Percentiles rank a stretch among this genome's conserved stretches.
phyloP scores from a whole-genome alignment of 2,888 invertebrate species.

The Bibio marci region DNA sequence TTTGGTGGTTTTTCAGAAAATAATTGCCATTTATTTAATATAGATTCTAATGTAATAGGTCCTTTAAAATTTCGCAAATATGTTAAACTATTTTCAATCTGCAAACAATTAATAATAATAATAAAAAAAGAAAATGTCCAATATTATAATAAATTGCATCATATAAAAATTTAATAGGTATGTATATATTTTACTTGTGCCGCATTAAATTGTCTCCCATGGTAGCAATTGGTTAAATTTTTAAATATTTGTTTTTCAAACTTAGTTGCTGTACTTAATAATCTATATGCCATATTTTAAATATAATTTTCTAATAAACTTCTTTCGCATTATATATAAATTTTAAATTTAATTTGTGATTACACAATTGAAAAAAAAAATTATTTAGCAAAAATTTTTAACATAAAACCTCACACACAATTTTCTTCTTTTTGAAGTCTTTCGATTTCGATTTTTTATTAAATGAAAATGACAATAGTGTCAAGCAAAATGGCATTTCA shows the following conservation, averaged over 20 bases:
- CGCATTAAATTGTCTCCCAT: not conserved
- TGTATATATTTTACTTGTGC: not conserved
- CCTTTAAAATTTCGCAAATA: constrained; percentile 26
- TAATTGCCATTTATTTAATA: constrained; percentile 41
- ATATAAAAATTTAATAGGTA: not conserved
- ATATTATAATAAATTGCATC: not conserved
- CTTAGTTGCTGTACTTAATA: constrained; percentile 33
- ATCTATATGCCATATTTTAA: constrained; percentile 35
- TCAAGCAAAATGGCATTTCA: too few species aligned
- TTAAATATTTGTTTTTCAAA: constrained; percentile 25
- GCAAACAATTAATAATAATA: constrained; percentile 7
- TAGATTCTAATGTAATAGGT: constrained; percentile 36
- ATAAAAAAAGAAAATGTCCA: not conserved
- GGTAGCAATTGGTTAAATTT: too few species aligned
- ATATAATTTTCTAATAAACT: not conserved
- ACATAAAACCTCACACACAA: too few species aligned
- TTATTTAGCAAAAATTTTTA: too few species aligned
- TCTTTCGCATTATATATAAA: not conserved
- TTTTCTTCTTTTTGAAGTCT: too few species aligned
- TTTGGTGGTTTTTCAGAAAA: constrained; percentile 72
- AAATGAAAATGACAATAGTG: too few species aligned
- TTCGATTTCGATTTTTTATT: too few species aligned
- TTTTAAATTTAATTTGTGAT: too few species aligned
- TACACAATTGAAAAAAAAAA: too few species aligned
- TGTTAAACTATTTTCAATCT: constrained; percentile 26